Evolutionary conservation across 92 coral and sea anemone genomes (phyloP).

Genomic region (Umimayanthus chanpuru): DNA sequence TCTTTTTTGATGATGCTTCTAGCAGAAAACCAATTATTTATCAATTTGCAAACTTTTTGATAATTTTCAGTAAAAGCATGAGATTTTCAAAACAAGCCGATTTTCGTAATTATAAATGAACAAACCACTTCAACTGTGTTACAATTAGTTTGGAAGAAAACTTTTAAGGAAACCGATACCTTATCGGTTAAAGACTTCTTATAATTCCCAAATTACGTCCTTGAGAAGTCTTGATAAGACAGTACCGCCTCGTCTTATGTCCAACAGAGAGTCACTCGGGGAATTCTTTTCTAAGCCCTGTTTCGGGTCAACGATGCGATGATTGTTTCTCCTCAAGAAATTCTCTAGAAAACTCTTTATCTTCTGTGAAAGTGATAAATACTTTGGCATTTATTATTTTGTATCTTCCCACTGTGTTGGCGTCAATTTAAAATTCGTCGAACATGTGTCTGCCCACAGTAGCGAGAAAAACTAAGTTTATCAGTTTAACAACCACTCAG

Average conservation of each 20-base stretch:
- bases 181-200: not conserved
- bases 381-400: no score
- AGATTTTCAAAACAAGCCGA: not conserved
- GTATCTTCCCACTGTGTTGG: not conserved
- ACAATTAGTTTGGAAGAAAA: not conserved
- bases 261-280: not conserved
- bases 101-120: not conserved
- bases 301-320: not conserved
- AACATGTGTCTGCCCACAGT: not conserved
- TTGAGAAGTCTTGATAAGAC: not conserved
- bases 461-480: not conserved
- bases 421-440: not conserved
- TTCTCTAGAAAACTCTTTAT: slow-evolving; percentile 1
- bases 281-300: no score
- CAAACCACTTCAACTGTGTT: not conserved
- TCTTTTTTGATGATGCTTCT: not conserved
- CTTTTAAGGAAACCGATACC: not conserved
- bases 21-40: no score
- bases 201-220: not conserved
- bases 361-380: not conserved
- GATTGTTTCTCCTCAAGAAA: not conserved
- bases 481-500: not conserved
- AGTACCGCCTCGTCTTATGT: not conserved
- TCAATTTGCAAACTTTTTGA: not conserved
- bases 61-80: slow-evolving; percentile 18